Evolutionary conservation across 2,888 invertebrate species (phyloP).

Genomic region (Mycogona germanica): DNA sequence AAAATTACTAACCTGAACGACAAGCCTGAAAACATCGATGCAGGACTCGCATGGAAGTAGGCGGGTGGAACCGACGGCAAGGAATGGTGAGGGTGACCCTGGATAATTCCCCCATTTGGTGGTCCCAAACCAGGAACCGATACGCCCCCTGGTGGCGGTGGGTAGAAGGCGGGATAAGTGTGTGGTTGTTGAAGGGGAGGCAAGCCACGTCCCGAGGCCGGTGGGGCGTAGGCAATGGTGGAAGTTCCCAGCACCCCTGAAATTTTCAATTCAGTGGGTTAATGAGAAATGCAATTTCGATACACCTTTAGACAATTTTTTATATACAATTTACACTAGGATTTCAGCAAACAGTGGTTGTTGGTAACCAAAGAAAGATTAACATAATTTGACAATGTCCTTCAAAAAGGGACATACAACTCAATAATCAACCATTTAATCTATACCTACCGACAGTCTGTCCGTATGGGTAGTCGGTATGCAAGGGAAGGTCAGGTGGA

Average conservation of each 20-base stretch:
- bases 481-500: constrained; percentile 9
- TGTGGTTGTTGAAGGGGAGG: background rate
- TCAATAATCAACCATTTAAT: background rate
- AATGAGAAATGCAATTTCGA: background rate
- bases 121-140: constrained; percentile 5
- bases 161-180: constrained; percentile 12
- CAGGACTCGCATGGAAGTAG: constrained; percentile 18
- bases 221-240: constrained; percentile 18
- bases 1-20: constrained; percentile 16
- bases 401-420: background rate
- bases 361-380: background rate
- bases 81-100: constrained; percentile 17
- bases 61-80: constrained; percentile 20
- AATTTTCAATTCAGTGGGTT: background rate
- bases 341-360: background rate
- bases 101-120: background rate
- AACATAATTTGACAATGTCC: background rate
- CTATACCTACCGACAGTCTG: constrained; percentile 17
- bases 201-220: background rate
- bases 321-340: background rate
- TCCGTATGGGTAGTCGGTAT: constrained; percentile 19
- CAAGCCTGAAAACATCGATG: constrained; percentile 16
- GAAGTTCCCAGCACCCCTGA: constrained; percentile 20
- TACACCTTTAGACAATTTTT: background rate
- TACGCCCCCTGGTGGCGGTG: background rate